Evolutionary conservation across 2,113 vertebrate species (phyloP).

Genomic region (Chinchilla lanigera): DNA sequence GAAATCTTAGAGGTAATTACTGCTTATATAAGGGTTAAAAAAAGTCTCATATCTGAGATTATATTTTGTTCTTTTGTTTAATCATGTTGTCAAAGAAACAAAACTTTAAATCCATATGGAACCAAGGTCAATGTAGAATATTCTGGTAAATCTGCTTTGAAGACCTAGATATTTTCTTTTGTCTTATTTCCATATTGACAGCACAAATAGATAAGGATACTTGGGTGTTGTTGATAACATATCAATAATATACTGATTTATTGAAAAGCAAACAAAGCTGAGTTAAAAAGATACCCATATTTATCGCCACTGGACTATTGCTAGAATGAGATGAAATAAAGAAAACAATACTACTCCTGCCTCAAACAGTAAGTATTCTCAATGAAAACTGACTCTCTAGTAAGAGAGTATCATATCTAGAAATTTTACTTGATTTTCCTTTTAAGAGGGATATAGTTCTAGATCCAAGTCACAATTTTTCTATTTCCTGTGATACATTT

Average conservation of each 20-base stretch:
- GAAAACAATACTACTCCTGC: not conserved
- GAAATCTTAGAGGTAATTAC: not conserved
- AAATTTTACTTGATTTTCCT: not conserved
- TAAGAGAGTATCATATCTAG: not conserved
- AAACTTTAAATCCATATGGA: not conserved
- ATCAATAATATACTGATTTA: not conserved
- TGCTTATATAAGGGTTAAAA: not conserved
- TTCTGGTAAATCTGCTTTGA: not conserved
- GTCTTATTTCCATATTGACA: not conserved
- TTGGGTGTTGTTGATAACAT: not conserved
- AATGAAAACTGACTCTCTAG: not conserved
- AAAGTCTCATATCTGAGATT: not conserved
- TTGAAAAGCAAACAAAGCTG: not conserved
- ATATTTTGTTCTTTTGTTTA: not conserved
- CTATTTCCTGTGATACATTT: not conserved
- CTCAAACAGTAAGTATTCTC: not conserved
- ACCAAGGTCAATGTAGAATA: not conserved
- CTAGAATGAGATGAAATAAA: not conserved
- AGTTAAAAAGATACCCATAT: not conserved
- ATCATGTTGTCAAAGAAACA: not conserved
- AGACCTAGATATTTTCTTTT: not conserved
- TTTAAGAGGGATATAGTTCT: not conserved
- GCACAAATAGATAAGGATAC: too few species aligned
- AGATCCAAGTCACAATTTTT: not conserved
- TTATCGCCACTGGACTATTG: not conserved